These are phyloP conservation scores for Ceratina japonica DNA, from an alignment of 1,140 invertebrate species.

Conservation along the genomic window DNA sequence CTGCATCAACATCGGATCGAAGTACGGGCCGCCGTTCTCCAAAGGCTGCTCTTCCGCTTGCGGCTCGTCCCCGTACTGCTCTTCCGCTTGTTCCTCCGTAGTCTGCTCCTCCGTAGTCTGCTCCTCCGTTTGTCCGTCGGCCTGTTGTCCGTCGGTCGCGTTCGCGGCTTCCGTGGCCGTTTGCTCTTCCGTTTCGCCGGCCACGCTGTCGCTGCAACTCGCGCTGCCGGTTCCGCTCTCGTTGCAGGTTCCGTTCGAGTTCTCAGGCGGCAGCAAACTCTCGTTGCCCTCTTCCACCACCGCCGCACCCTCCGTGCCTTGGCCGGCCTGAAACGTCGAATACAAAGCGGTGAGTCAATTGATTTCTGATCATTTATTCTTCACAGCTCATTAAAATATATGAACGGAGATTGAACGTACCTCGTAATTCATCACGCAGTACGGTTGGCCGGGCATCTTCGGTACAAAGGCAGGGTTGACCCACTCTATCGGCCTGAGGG, in stretches of 20 bases:
- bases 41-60: slow-evolving; percentile 39
- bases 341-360: not conserved
- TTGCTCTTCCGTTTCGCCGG: slow-evolving; percentile 58
- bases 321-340: slow-evolving; percentile 56
- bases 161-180: not conserved
- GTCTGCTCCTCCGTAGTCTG: too few species aligned
- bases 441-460: slow-evolving; percentile 70
- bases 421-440: slow-evolving; percentile 75
- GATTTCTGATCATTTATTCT: not conserved
- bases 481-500: slow-evolving; percentile 79
- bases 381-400: not conserved
- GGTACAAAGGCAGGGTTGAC: slow-evolving; percentile 77
- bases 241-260: slow-evolving; percentile 60
- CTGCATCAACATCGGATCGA: slow-evolving; percentile 66
- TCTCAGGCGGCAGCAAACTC: slow-evolving; percentile 47
- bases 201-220: slow-evolving; percentile 64
- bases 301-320: slow-evolving; percentile 62
- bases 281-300: slow-evolving; percentile 68
- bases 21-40: slow-evolving; percentile 48
- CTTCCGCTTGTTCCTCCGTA: slow-evolving; percentile 37
- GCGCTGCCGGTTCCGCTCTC: slow-evolving; percentile 65
- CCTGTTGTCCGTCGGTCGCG: slow-evolving; percentile 38
- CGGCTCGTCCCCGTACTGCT: slow-evolving; percentile 48
- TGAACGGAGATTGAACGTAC: slow-evolving; percentile 39
- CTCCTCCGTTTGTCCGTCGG: slow-evolving; percentile 34